Base-by-base conservation (phyloP, 2,113 vertebrate genomes). In the Tragelaphus scriptus region DNA sequence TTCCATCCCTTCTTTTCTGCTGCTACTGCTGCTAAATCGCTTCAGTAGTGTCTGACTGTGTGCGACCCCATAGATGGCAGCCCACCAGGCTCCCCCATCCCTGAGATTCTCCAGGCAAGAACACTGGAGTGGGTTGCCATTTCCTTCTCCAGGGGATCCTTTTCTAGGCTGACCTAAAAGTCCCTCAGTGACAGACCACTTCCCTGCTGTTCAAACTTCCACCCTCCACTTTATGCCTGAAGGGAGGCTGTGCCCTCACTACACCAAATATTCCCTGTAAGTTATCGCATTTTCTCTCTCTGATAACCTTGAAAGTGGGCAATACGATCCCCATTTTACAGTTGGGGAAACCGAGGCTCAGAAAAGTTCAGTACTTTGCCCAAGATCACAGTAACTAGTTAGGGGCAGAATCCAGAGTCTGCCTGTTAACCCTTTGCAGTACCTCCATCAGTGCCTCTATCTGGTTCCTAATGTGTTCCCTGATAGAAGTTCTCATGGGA, bases 171-270 rank as follows among this genome's bases (percentile, higher is more conserved):
- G 32, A 30, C 14, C 10, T 32, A 25, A 32, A 75, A 58, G 23
- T 8, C 3, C 7, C 12, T 40, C 2, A 2, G 2, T 10, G 80
- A 36, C 2, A 19, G 36, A 25, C 55, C 26, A 10, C 32, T 9
- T 40, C 3, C 40, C 53, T 30, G 53, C 13, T 61, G 58, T 81
- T 85, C 17, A 15, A 23, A 61, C 17, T 9, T n/a, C 19, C 11
- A 2, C 28, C 17, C 16, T 44, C 5, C 0, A 13, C 26, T 49
- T 58, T 9, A 7, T 4, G 59, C 30, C 40, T 53, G 8, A 3
- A 9, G 15, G 40, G 58, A 81, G 65, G 10, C 92, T 17, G 36
- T 71, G 11, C 36, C 68, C 68, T 81, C 9, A 0, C 44, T 26
- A 3, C 2, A 28, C 40, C 79, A 51, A 53, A 30, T 15, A 49